phyloP scores from a whole-genome alignment of 2,797 vertebrate species.

The Dromococcyx pavoninus region DNA sequence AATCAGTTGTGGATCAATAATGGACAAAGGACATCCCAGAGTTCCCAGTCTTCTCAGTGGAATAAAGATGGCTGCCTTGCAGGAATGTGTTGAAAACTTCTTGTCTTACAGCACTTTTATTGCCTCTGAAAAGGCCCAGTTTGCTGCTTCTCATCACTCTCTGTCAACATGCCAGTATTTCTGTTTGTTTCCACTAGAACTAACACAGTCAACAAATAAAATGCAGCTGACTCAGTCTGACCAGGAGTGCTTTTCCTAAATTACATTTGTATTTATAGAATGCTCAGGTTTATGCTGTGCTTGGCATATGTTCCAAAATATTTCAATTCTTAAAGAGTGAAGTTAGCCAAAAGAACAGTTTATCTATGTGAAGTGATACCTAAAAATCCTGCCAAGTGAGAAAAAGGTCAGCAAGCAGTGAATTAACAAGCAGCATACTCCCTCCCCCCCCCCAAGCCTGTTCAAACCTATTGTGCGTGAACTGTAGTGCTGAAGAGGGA shows the following conservation, averaged over 20 bases:
- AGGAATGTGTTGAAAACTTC: not conserved
- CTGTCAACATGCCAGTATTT: not conserved
- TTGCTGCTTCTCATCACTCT: not conserved
- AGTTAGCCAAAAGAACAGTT: conserved; percentile 20
- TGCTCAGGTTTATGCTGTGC: not conserved
- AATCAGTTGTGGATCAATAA: not conserved
- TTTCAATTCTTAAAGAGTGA: conserved; percentile 15
- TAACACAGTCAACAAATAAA: not conserved
- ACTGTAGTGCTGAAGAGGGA: not conserved
- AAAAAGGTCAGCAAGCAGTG: conserved; percentile 8
- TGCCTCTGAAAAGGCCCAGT: not conserved
- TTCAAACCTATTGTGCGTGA: not conserved
- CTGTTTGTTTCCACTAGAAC: not conserved
- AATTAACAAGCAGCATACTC: not conserved
- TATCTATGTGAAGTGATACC: not conserved
- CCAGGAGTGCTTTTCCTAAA: not conserved
- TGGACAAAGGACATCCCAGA: not conserved
- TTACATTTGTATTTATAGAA: not conserved
- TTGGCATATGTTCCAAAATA: not conserved
- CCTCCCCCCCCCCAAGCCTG: not conserved
- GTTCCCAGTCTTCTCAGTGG: not conserved
- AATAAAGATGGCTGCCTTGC: not conserved
- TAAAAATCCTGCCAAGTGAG: conserved; percentile 28
- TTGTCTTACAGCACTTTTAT: not conserved
- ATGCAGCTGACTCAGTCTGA: not conserved